A percentile compares a stretch with the other conserved stretches of the same genome.
These are phyloP conservation scores for Acanthaster planci DNA, from an alignment of 35 echinoderm and acorn worm species.

Conservation along the genomic window DNA sequence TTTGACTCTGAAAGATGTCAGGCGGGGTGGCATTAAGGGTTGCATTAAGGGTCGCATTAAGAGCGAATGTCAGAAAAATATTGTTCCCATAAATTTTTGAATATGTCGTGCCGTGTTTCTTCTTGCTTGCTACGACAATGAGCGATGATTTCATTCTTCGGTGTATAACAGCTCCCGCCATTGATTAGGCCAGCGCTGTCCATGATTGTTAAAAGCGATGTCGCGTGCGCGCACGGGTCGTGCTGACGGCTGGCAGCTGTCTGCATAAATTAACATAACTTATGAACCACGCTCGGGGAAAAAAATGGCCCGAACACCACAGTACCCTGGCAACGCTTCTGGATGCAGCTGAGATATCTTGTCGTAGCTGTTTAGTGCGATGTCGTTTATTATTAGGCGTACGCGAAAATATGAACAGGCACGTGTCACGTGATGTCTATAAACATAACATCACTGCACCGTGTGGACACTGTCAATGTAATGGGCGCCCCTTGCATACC, in stretches of 20 bases:
- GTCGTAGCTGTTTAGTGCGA: background rate
- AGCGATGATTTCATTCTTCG: too few species aligned
- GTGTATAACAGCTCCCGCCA: too few species aligned
- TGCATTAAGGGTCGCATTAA: too few species aligned
- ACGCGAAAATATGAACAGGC: background rate
- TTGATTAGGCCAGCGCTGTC: too few species aligned
- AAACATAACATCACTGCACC: background rate
- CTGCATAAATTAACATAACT: constrained; percentile 24
- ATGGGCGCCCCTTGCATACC: background rate
- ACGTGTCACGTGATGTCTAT: constrained; percentile 21
- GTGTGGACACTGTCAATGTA: background rate
- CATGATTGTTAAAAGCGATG: background rate
- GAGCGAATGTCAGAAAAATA: too few species aligned
- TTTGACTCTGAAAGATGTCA: too few species aligned
- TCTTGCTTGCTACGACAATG: too few species aligned
- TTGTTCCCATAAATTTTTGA: too few species aligned
- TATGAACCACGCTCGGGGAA: background rate
- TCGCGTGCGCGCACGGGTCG: constrained; percentile 9
- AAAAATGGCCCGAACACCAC: background rate
- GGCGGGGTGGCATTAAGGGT: too few species aligned
- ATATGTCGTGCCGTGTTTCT: too few species aligned
- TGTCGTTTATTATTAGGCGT: background rate
- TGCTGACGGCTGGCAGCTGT: background rate
- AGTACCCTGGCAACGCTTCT: constrained; percentile 4
- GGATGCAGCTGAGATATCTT: background rate